Conservation (phyloP, 2,113 vertebrate genomes). For the Phalacrocorax carbo region DNA sequence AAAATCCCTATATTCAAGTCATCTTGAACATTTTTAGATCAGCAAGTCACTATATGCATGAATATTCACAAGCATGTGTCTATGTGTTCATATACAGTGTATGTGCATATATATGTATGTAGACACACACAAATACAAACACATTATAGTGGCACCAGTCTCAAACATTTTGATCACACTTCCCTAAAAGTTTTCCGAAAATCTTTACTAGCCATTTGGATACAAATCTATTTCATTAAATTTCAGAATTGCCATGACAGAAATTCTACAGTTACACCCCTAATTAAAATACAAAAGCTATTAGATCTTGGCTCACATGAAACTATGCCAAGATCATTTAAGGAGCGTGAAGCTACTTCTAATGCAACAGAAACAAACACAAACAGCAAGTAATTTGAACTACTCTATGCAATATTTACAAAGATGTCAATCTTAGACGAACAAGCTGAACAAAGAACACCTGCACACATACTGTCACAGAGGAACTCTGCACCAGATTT, state of each 20-base stretch:
- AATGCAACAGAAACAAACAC: background rate
- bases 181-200: background rate
- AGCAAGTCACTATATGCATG: background rate
- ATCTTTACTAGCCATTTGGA: background rate
- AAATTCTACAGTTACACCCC: background rate
- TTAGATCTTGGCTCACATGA: background rate
- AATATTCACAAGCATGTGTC: background rate
- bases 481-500: background rate
- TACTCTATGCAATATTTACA: conserved; percentile 14
- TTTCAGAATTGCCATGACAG: background rate
- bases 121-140: background rate
- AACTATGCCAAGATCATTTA: background rate
- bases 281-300: background rate
- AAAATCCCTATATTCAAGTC: background rate
- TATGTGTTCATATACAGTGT: background rate
- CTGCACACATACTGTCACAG: background rate
- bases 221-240: background rate
- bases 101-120: background rate
- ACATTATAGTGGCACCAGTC: background rate
- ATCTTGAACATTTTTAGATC: background rate
- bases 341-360: background rate
- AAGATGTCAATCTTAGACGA: background rate
- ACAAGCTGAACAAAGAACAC: background rate
- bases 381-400: background rate
- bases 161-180: background rate